Base-by-base conservation (phyloP, 2,113 vertebrate species). In the Petrocephalus zakoni region DNA sequence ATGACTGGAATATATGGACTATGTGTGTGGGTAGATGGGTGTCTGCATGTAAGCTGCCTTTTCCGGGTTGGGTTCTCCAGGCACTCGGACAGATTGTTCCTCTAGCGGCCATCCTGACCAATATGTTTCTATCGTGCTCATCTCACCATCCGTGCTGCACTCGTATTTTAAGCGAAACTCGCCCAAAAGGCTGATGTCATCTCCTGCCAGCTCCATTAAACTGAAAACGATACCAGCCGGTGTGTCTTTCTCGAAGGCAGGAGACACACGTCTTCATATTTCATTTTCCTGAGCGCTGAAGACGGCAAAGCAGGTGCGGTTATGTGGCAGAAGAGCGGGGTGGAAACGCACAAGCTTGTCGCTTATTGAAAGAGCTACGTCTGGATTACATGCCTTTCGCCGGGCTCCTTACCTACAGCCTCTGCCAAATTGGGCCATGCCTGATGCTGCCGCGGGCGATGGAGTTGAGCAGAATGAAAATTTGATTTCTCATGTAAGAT, bases 151-250 rank as follows among this genome's bases (percentile, higher is more conserved):
- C 42, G 17, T 22, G 49, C 81, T 42, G 81, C 46, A n/a, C 42
- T 13, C 4, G 8, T 22, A 47, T 83, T 83, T 83, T 47, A 49
- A 83, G 46, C 0, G 21, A 83, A 81, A 81, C 42, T 46, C 37
- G 22, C 37, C 46, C 81, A n/a, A 83, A 83, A 83, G 46, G 46
- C 81, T 83, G 81, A 83, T 83, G 46, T 83, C 34, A 83, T 83
- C 81, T 83, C 81, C 81, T 83, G 46, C 46, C 42, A n/a, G 37
- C 46, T 83, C 51, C 22, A 85, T n/a, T 52, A 85, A 53, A 55
- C 13, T 51, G 84, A 55, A 85, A 85, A 29, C 5, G 84, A 53
- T 22, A 85, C 9, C 13, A 19, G 51, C 49, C 4, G 47, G 19
- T 34, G 7, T 22, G 49, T 22, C 15, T 34, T 21, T 85, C 13